Evolutionary conservation across 64 coral and sea anemone genomes (phyloP), one percentile per base, ranked within the genome.

Genomic region (Anthopleura sola): DNA sequence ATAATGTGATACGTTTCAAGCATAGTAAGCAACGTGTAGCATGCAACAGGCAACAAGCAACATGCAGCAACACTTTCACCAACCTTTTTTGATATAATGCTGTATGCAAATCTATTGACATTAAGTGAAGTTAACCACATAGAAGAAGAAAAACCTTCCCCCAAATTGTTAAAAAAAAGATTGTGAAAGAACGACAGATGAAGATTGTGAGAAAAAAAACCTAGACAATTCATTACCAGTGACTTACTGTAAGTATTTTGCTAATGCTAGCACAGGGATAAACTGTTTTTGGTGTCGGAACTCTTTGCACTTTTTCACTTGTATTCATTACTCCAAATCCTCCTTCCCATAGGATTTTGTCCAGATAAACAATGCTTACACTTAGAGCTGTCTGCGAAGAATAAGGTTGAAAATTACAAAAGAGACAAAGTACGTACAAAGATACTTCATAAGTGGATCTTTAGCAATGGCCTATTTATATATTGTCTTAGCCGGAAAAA

Each of bases 171-270:
- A n/a, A n/a, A n/a, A n/a, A n/a, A n/a, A n/a, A n/a, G n/a, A n/a
- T n/a, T n/a, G n/a, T n/a, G n/a, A n/a, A n/a, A n/a, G n/a, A n/a
- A n/a, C n/a, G n/a, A n/a, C n/a, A n/a, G n/a, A n/a, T n/a, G n/a
- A n/a, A n/a, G n/a, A n/a, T n/a, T n/a, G n/a, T n/a, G n/a, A n/a
- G n/a, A n/a, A n/a, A n/a, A n/a, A n/a, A n/a, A n/a, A n/a, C n/a
- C n/a, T n/a, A n/a, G n/a, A n/a, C n/a, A 71, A 11, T 34, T 31
- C n/a, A 83, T 53, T 37, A 54, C 31, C 28, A 49, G 12, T 19
- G n/a, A 84, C 88, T 86, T 87, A 94, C 92, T 82, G 92, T 90
- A 75, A 94, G 75, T 32, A 90, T 78, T 53, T 94, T 94, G 23
- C 83, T 90, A 26, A 94, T 78, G 82, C 92, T 94, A 11, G 92